phyloP scores from a whole-genome alignment of 2,113 vertebrate genomes.

The Sebastes schlegelii region DNA sequence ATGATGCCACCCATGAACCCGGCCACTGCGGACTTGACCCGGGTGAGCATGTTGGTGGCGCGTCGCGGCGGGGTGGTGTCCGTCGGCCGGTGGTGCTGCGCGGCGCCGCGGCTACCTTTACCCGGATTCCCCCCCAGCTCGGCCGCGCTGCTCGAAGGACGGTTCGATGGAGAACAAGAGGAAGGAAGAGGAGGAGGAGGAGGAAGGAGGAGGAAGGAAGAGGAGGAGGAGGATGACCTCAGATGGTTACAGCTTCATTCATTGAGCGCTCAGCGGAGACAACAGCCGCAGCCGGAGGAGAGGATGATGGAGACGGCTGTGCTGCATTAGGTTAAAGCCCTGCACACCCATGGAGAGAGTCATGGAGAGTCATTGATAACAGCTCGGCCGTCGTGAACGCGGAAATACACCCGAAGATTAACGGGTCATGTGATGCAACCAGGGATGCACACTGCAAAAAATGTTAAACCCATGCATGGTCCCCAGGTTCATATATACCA shows the following conservation, averaged over 20 bases:
- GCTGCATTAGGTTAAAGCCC: conserved; percentile 38
- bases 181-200: conserved; percentile 8
- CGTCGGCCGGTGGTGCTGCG: conserved; percentile 65
- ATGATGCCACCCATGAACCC: conserved; percentile 78
- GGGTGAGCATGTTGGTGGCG: conserved; percentile 77
- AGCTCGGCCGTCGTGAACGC: conserved; percentile 66
- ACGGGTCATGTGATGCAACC: conserved; percentile 72
- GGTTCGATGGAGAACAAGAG: conserved; percentile 39
- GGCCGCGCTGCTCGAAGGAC: conserved; percentile 59
- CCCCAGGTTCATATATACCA: no score
- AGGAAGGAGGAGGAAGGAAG: conserved; percentile 3
- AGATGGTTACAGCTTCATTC: conserved; percentile 60
- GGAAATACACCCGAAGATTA: conserved; percentile 76
- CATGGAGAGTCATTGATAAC: conserved; percentile 57
- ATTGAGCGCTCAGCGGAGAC: conserved; percentile 17
- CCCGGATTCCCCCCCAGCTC: conserved; percentile 82
- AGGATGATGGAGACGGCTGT: neutral
- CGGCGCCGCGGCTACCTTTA: conserved; percentile 78
- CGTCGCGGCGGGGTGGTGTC: conserved; percentile 70
- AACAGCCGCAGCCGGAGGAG: conserved; percentile 15
- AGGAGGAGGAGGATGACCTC: conserved; percentile 31
- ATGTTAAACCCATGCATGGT: neutral
- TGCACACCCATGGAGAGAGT: conserved; percentile 49
- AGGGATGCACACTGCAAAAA: conserved; percentile 62
- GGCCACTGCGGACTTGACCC: conserved; percentile 80